These are phyloP conservation scores for Procapra przewalskii DNA, from an alignment of 2,113 vertebrate species.

Conservation along the genomic window DNA sequence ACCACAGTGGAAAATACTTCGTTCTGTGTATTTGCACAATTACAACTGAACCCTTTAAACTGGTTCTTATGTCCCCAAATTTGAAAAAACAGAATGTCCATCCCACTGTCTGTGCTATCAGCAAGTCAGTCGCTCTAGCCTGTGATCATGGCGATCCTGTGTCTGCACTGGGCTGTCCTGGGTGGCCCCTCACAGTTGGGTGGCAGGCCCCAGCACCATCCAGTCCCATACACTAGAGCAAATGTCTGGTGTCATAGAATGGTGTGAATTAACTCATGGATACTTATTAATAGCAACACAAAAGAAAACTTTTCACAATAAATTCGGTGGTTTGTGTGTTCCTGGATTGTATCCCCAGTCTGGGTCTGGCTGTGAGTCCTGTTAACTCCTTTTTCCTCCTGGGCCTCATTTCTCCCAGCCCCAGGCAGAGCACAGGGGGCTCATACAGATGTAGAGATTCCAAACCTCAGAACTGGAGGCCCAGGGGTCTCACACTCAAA, in stretches of 20 bases:
- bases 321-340: neutral
- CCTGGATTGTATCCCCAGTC: neutral
- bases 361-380: neutral
- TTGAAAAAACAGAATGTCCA: neutral
- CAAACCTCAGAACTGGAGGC: neutral
- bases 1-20: neutral
- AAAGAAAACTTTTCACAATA: neutral
- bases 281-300: neutral
- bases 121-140: fast-evolving
- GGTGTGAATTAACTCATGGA: neutral
- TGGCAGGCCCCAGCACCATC: neutral
- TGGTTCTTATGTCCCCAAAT: neutral
- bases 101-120: neutral
- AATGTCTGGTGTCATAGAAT: neutral
- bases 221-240: no score
- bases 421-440: neutral
- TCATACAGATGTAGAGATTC: neutral
- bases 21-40: slow-evolving; percentile 16
- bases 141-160: fast-evolving
- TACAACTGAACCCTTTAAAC: neutral
- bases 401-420: neutral
- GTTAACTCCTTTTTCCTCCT: neutral
- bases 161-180: neutral
- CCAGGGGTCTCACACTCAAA: neutral
- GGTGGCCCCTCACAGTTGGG: neutral